These are phyloP conservation scores for Actinia tenebrosa DNA, from an alignment of 64 coral and sea anemone species.

Conservation along the genomic window DNA sequence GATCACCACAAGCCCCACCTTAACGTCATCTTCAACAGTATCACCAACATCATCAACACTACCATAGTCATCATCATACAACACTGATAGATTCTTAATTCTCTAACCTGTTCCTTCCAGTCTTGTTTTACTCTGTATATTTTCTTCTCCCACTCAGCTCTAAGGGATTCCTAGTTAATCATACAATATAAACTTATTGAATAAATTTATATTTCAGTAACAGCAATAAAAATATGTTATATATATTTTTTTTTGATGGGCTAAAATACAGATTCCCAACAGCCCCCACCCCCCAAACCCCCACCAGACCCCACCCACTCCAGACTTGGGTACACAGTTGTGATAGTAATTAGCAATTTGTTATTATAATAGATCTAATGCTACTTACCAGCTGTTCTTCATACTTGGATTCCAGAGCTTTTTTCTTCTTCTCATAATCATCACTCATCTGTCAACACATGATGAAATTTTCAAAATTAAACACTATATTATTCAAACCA, in stretches of 20 bases:
- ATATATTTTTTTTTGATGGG: too few species aligned
- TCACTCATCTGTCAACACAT: constrained; percentile 45
- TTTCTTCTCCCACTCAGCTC: constrained; percentile 54
- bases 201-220: too few species aligned
- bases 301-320: too few species aligned
- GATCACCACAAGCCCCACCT: background rate
- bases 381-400: constrained; percentile 63
- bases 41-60: background rate
- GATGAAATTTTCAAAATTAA: background rate
- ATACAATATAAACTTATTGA: background rate
- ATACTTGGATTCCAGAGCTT: constrained; percentile 65
- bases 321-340: too few species aligned
- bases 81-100: too few species aligned
- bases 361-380: background rate
- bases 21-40: background rate
- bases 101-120: constrained; percentile 64
- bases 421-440: constrained; percentile 67
- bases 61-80: background rate
- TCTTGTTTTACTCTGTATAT: constrained; percentile 65
- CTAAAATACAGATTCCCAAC: too few species aligned
- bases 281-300: too few species aligned
- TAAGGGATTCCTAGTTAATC: constrained; percentile 29
- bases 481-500: background rate
- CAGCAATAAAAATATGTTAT: too few species aligned
- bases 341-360: background rate